These are phyloP conservation scores for crab-eating macaque (Macaca fascicularis) DNA, from an alignment of 2,113 vertebrate species.

Conservation along the genomic window DNA sequence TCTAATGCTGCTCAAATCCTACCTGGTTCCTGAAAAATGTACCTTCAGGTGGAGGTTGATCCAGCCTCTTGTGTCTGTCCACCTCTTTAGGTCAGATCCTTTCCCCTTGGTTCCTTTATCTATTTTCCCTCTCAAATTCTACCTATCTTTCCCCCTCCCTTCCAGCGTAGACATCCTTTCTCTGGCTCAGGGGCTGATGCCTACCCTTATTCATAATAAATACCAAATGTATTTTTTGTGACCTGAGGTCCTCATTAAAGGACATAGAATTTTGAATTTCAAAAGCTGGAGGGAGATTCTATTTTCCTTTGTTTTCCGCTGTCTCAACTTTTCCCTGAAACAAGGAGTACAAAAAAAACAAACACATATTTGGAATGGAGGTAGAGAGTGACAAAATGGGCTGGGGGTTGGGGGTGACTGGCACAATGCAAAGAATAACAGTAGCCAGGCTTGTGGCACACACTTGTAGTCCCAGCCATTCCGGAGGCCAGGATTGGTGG, in stretches of 20 bases:
- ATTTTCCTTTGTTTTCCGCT: background rate
- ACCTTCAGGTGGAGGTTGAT: background rate
- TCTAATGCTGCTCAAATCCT: background rate
- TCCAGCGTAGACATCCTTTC: background rate
- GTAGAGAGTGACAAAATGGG: rapidly evolving
- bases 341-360: background rate
- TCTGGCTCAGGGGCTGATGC: background rate
- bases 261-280: background rate
- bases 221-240: background rate
- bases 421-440: background rate
- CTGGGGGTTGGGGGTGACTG: background rate
- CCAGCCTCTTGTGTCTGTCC: background rate
- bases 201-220: background rate
- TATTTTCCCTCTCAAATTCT: background rate
- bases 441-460: background rate
- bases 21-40: too few relatives aligned
- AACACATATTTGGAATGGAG: background rate
- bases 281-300: background rate
- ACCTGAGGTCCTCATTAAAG: background rate
- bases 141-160: background rate
- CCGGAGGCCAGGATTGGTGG: background rate
- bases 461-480: background rate
- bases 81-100: background rate
- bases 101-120: too few relatives aligned
- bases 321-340: background rate